Base-by-base conservation (phyloP, 2,888 invertebrate genomes). In the Drosophila rellima region DNA sequence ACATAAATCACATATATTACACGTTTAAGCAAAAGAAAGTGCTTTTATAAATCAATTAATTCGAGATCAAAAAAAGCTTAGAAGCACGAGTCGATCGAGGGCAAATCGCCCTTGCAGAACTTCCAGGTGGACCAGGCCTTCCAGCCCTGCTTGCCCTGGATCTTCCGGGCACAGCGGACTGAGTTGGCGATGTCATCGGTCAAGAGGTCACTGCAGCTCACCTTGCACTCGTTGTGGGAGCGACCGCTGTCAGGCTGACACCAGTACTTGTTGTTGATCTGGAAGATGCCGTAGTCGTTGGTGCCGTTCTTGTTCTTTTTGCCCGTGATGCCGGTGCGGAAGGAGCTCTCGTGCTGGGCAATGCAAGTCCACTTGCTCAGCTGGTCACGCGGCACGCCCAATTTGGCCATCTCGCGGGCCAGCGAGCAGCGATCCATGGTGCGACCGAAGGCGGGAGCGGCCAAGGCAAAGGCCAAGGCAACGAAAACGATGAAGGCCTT, bases 221-320 rank as follows among this genome's bases (percentile, higher is more conserved):
- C 52, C 0, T 71, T 60, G 40, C 91, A 92, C 37, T 73, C 84
- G 51, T 91, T 90, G 70, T 89, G 78, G 40, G 90, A 86, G 29
- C 70, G 69, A 15, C 87, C 82, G 20, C 39, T 71, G 20, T 63
- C 64, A 51, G 88, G 80, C 37, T 82, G 55, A 60, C 92, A 92
- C 92, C 92, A 92, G 72, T 86, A 91, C 51, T 78, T 75, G 70
- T 91, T 79, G 76, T 91, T 91, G 44, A 91, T 86, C 79, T 91
- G 91, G 73, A 91, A 92, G 62, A 92, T 78, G 10, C 92, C 92
- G 64, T 87, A 93, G 78, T 93, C 93, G 35, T 81, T 82, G 57
- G 92, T 90, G 0, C 94, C 93, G 70, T 94, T 93, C 1, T 64
- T 78, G 83, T 94, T 94, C 0, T 90, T 72, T 2, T 89, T 91